phyloP scores from a whole-genome alignment of 1,140 invertebrate genomes.

The Maconellicoccus hirsutus region DNA sequence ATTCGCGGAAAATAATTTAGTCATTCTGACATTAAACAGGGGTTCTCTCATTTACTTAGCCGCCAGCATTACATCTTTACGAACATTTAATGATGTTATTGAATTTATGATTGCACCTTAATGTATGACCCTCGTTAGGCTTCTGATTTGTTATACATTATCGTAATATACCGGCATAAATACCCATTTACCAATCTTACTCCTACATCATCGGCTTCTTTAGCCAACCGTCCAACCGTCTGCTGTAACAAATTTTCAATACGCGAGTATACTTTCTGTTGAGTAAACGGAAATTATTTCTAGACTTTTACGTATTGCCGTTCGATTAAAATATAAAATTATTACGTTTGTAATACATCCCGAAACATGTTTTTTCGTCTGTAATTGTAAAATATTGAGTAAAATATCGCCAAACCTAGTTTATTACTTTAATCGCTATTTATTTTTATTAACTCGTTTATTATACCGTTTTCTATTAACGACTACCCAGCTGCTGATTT shows the following conservation, averaged over 20 bases:
- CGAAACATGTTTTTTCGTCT: not conserved
- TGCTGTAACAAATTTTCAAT: not conserved
- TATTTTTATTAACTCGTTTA: slow-evolving; percentile 3
- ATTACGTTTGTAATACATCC: not conserved
- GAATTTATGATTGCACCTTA: slow-evolving; percentile 9
- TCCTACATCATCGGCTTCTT: not conserved
- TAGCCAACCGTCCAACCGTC: not conserved
- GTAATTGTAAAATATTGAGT: not conserved
- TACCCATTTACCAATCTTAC: not conserved
- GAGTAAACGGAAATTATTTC: not conserved
- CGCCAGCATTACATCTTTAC: not conserved
- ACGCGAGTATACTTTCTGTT: not conserved
- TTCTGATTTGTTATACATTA: slow-evolving; percentile 9
- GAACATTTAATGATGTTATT: slow-evolving; percentile 1
- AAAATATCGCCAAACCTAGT: not conserved
- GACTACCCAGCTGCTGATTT: too few species aligned
- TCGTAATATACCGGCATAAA: not conserved
- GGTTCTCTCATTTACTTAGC: not conserved
- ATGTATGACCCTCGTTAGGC: not conserved
- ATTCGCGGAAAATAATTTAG: slow-evolving; percentile 9
- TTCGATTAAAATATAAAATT: not conserved
- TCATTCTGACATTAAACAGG: not conserved
- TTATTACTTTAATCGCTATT: not conserved
- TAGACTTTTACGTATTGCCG: not conserved
- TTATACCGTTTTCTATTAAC: too few species aligned